A percentile compares a stretch with the other conserved stretches of the same genome.
Evolutionary conservation across 1,140 invertebrate genomes (phyloP).

Genomic region (Drosophila punjabiensis): DNA sequence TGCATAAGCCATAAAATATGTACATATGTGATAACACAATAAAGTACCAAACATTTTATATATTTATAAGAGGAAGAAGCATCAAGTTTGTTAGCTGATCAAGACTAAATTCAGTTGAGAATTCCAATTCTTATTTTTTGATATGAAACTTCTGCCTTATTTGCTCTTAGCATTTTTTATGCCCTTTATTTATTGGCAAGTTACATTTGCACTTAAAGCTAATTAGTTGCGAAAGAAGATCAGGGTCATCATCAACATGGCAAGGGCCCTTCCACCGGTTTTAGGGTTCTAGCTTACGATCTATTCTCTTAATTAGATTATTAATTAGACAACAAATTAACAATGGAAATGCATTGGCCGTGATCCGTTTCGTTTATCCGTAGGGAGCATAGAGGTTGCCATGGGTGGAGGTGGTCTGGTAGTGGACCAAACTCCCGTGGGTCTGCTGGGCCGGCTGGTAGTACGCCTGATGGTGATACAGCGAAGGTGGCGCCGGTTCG

Average conservation of each 20-base stretch:
- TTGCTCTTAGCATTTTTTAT: constrained; percentile 53
- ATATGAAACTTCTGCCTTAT: background rate
- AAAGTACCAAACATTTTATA: constrained; percentile 11
- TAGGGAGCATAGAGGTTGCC: constrained; percentile 58
- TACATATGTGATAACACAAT: constrained; percentile 32
- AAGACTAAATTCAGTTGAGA: background rate
- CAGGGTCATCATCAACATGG: constrained; percentile 63
- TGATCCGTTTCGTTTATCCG: constrained; percentile 32
- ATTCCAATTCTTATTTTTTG: background rate
- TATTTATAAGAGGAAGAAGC: constrained; percentile 8
- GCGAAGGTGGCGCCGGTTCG: constrained; percentile 77
- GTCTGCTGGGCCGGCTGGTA: constrained; percentile 69
- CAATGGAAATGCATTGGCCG: constrained; percentile 54
- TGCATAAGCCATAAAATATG: background rate
- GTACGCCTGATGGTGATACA: constrained; percentile 78
- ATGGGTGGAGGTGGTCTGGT: constrained; percentile 54
- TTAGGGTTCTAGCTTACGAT: constrained; percentile 30
- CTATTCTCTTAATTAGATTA: constrained; percentile 18
- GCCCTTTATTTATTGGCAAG: constrained; percentile 75
- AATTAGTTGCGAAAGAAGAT: constrained; percentile 31
- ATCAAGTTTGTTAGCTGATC: background rate
- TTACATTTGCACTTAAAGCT: constrained; percentile 44
- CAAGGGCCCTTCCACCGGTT: constrained; percentile 74
- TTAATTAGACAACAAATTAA: constrained; percentile 29
- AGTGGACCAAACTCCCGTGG: constrained; percentile 74